Base-by-base conservation (phyloP, 2,888 invertebrate genomes). In the Entomobrya proxima region DNA sequence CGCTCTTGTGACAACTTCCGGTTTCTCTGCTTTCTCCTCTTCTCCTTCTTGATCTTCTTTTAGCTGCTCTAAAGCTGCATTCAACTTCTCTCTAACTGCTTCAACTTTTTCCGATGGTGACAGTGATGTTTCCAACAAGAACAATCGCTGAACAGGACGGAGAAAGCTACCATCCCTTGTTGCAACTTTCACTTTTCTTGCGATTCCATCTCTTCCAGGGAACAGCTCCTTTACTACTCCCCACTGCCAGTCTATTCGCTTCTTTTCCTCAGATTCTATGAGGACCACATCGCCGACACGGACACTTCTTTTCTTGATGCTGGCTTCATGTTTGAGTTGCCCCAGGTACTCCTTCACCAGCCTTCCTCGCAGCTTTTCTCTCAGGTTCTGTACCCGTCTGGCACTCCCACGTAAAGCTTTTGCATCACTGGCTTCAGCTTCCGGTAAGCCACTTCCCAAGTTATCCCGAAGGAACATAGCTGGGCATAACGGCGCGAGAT, bases 261-360 rank as follows among this genome's bases (percentile, higher is more conserved):
- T 80, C 24, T n/a, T 18, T 35, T 67, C 30, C 9, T 80, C 80
- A 1, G 7, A 3, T 27, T 69, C 52, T 0, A 80, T 15, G 5
- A 69, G 1, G 5, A 80, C 80, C 1, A 69, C 30, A n/a, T 80
- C 80, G 11, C 52, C 80, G 27, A 27, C 21, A 0, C n/a, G 15
- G 2, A 69, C 35, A 35, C 32, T 7, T 2, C 9, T 18, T 0
- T 27, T 40, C 21, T 44, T 40, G 1, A 9, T 7, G 9, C 55
- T 32, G 4, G 24, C 27, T 13, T 44, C 24, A 6, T 77, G 77
- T 32, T 61, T 40, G 9, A 78, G 64, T 18, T 27, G 32, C 3
- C 21, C 61, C 13, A 78, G 15, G 15, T 78, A 78, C 21, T 78
- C 78, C 50, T 78, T 78, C 35, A 64, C 1, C 18, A 61, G 64